These are phyloP conservation scores for Graphium colonna DNA, from an alignment of 2,888 invertebrate genomes.

Conservation along the genomic window DNA sequence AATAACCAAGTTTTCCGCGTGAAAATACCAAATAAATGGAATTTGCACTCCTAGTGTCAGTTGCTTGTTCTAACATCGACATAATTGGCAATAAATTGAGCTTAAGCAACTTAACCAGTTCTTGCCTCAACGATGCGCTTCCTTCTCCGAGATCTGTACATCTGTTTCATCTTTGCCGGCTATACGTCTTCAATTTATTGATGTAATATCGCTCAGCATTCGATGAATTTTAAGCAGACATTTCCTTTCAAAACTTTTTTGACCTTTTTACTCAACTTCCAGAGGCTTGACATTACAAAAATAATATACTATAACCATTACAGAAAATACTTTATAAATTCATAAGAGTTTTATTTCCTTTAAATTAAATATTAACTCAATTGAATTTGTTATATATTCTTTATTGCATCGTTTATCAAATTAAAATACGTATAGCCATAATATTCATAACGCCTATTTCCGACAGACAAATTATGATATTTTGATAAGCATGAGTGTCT, in stretches of 20 bases:
- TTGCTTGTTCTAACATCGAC: conserved; percentile 73
- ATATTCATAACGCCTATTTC: conserved; percentile 6
- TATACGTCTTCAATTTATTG: conserved; percentile 34
- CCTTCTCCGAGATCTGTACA: conserved; percentile 54
- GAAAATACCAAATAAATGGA: conserved; percentile 24
- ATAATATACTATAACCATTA: too few relatives aligned
- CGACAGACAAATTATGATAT: conserved; percentile 16
- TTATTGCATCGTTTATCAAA: conserved; percentile 3
- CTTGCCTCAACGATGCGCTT: conserved; percentile 49
- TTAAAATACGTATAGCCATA: background rate
- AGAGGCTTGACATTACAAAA: too few relatives aligned
- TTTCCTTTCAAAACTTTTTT: background rate
- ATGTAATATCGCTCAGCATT: conserved; percentile 16
- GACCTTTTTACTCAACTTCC: background rate
- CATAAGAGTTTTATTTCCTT: too few relatives aligned
- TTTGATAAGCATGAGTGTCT: conserved; percentile 12
- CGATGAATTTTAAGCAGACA: conserved; percentile 19
- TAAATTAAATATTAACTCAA: background rate
- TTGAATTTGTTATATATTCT: background rate
- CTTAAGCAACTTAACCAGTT: conserved; percentile 61
- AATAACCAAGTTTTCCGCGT: too few relatives aligned
- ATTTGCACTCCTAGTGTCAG: conserved; percentile 64
- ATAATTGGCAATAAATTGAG: conserved; percentile 77
- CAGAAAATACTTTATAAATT: too few relatives aligned
- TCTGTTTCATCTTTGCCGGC: conserved; percentile 46